Conservation (phyloP, 2,888 invertebrate species). For the Dascillus cervinus region DNA sequence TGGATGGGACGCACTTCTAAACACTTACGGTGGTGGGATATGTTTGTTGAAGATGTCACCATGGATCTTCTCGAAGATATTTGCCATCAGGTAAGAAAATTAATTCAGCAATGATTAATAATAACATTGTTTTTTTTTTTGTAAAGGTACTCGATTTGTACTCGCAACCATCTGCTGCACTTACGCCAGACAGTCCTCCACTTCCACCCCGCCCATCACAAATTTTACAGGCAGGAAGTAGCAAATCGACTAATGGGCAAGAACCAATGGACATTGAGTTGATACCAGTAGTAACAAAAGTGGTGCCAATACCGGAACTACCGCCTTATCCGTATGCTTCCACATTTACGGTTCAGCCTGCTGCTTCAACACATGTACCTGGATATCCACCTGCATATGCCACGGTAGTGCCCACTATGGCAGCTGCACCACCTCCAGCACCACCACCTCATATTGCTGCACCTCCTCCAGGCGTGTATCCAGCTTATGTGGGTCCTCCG, state of each 20-base stretch:
- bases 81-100: slow-evolving; percentile 77
- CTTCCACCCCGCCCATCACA: slow-evolving; percentile 37
- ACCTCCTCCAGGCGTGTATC: slow-evolving; percentile 32
- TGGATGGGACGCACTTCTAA: slow-evolving; percentile 76
- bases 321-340: slow-evolving; percentile 36
- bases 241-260: slow-evolving; percentile 49
- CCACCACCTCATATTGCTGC: slow-evolving; percentile 41
- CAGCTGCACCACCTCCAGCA: slow-evolving; percentile 42
- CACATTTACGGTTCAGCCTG: slow-evolving; percentile 28
- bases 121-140: slow-evolving; percentile 3
- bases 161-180: slow-evolving; percentile 59
- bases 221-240: slow-evolving; percentile 17
- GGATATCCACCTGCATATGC: slow-evolving; percentile 39
- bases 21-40: slow-evolving; percentile 94
- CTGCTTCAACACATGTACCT: slow-evolving; percentile 36
- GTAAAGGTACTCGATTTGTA: slow-evolving; percentile 68
- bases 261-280: slow-evolving; percentile 37
- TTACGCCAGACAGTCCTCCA: slow-evolving; percentile 63
- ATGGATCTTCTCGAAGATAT: slow-evolving; percentile 94
- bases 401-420: slow-evolving; percentile 24
- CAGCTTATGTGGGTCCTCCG: slow-evolving; percentile 32
- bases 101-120: slow-evolving; percentile 1
- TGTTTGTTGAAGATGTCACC: slow-evolving; percentile 92
- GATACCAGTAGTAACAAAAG: slow-evolving; percentile 20
- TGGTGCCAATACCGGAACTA: slow-evolving; percentile 31